A percentile compares a stretch with the other conserved stretches of the same genome.
Evolutionary conservation across 1,140 invertebrate species (phyloP).

Genomic region (Trichogramma pretiosum): DNA sequence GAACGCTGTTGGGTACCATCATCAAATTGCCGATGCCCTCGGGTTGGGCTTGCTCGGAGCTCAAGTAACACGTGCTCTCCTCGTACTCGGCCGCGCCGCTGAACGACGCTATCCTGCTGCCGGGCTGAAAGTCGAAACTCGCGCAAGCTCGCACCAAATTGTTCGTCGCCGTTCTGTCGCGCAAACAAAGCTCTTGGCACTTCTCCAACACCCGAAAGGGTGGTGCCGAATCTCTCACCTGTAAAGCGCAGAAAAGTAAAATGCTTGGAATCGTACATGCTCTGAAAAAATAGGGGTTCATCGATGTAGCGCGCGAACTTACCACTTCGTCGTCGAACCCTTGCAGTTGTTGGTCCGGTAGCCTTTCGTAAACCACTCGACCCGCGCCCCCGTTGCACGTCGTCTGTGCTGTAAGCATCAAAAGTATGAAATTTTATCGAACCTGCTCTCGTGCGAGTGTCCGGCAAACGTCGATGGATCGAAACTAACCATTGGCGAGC

Average conservation of each 20-base stretch:
- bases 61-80: conserved; percentile 81
- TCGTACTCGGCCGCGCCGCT: conserved; percentile 77
- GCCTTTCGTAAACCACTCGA: conserved; percentile 75
- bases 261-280: too few species aligned
- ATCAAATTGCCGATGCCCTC: conserved; percentile 80
- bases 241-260: too few species aligned
- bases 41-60: conserved; percentile 70
- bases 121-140: conserved; percentile 84
- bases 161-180: conserved; percentile 69
- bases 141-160: conserved; percentile 72
- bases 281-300: too few species aligned
- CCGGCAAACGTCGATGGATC: too few species aligned
- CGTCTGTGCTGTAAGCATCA: conserved; percentile 61
- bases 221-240: conserved; percentile 69
- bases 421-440: too few species aligned
- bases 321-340: conserved; percentile 82
- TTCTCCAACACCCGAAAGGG: conserved; percentile 80
- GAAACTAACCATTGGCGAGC: conserved; percentile 64
- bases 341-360: conserved; percentile 80
- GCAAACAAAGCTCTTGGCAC: conserved; percentile 73
- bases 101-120: conserved; percentile 70
- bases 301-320: too few species aligned
- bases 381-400: conserved; percentile 80
- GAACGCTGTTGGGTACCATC: conserved; percentile 75
- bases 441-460: conserved; percentile 16